Evolutionary conservation across 2,797 vertebrate species (phyloP), one percentile per base, ranked within the genome.

Genomic region (Lates japonicus): DNA sequence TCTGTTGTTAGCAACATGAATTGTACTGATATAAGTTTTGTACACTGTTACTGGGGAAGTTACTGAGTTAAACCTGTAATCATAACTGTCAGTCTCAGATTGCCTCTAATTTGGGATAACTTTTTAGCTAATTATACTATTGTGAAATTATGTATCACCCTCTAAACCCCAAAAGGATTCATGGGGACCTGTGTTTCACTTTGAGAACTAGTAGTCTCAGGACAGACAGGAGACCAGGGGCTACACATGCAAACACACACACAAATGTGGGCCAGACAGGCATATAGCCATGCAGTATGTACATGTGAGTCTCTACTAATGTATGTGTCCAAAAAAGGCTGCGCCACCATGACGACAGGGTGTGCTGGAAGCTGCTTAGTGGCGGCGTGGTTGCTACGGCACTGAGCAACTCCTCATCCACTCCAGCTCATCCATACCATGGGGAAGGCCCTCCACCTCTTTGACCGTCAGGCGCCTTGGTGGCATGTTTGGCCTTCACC

Each of bases 391-490:
- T 70, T 41, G 72, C 63, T 72, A 90, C 64, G 17, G 81, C 71
- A 14, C 74, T 78, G 33, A 88, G 90, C 74, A 95, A 84, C 88
- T 96, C 96, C 82, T 99, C 98, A 16, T 96, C n/a, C 90, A 83
- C 97, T 98, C n/a, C 86, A 98, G 93, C 78, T 98, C 98, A 20
- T 97, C 97, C 83, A 96, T 87, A 75, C 96, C 96, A 46, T 97
- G 97, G 0, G 96, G 95, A 39, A 98, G 95, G 74, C 97, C 96
- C 69, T 97, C 97, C 81, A 97, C 97, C 90, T 99, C 98, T 19
- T 96, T 98, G 92, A 99, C 98, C 0, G 97, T 98, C 90, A 99
- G 95, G 96, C 98, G 99, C n/a, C n/a, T n/a, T 99, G 71, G 98
- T 98, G 86, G 98, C 95, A 12, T 96, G 98, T 75, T 97, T 99